Conservation (phyloP, 2,888 invertebrate genomes). For the Scaptomyza polygonia region DNA sequence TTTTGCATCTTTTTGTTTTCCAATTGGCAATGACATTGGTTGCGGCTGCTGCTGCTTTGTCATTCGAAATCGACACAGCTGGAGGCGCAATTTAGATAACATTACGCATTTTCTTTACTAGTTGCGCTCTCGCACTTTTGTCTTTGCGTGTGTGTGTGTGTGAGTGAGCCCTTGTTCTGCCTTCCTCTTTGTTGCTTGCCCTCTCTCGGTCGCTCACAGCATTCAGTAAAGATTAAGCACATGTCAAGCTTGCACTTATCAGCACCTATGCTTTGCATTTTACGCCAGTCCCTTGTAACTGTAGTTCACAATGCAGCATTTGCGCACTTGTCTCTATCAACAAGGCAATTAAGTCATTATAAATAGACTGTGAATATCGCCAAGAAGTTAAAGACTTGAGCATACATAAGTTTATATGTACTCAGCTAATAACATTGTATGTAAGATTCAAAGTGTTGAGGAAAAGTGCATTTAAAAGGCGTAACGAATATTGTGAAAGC, state of each 20-base stretch:
- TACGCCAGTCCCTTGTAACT: slow-evolving; percentile 30
- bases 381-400: slow-evolving; percentile 27
- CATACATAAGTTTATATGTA: slow-evolving; percentile 24
- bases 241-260: slow-evolving; percentile 44
- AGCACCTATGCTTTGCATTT: slow-evolving; percentile 36
- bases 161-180: slow-evolving; percentile 17
- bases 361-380: slow-evolving; percentile 41
- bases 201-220: slow-evolving; percentile 5
- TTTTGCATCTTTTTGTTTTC: slow-evolving; percentile 27
- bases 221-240: slow-evolving; percentile 19
- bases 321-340: slow-evolving; percentile 33
- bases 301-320: slow-evolving; percentile 27
- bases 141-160: slow-evolving; percentile 8
- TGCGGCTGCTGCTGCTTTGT: slow-evolving; percentile 12
- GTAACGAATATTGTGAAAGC: slow-evolving; percentile 57
- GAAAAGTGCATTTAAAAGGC: slow-evolving; percentile 32
- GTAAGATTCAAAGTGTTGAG: slow-evolving; percentile 16
- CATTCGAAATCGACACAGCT: slow-evolving; percentile 34
- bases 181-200: slow-evolving; percentile 2
- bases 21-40: slow-evolving; percentile 62
- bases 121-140: slow-evolving; percentile 38
- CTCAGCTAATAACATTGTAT: slow-evolving; percentile 5
- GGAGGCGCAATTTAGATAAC: slow-evolving; percentile 38
- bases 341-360: slow-evolving; percentile 44
- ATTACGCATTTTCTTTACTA: slow-evolving; percentile 37